phyloP scores from a whole-genome alignment of 2,888 invertebrate species.

The Campopleginae sp. region DNA sequence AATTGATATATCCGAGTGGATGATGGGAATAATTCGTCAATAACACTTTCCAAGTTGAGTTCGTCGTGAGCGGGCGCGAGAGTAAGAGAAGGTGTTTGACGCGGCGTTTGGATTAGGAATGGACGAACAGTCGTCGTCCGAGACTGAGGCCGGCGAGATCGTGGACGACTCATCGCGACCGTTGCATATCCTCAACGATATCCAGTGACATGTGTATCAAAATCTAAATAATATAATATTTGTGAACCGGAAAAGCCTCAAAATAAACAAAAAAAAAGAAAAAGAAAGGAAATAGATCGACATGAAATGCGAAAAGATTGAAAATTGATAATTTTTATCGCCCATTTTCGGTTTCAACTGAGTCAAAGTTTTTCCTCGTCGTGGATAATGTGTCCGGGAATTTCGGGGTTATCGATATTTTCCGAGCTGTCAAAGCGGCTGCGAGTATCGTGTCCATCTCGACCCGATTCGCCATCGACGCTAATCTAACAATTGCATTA shows the following conservation, averaged over 20 bases:
- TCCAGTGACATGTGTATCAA: not conserved
- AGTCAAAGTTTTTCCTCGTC: not conserved
- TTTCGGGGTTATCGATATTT: not conserved
- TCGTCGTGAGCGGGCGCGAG: slow-evolving; percentile 31
- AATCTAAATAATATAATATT: not conserved
- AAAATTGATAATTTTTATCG: too few relatives aligned
- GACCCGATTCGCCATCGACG: not conserved
- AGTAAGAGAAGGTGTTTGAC: slow-evolving; percentile 59
- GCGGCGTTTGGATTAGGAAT: slow-evolving; percentile 22
- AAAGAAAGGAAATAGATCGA: not conserved
- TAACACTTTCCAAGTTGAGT: slow-evolving; percentile 54
- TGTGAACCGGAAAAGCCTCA: not conserved
- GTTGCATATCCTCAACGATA: slow-evolving; percentile 12
- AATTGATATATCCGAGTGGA: slow-evolving; percentile 2
- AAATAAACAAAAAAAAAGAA: not conserved
- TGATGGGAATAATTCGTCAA: slow-evolving; percentile 4
- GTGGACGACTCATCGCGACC: slow-evolving; percentile 32
- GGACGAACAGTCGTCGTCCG: slow-evolving; percentile 49
- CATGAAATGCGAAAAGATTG: not conserved
- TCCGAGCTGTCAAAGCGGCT: slow-evolving; percentile 15
- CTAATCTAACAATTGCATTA: not conserved
- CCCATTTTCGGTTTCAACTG: not conserved
- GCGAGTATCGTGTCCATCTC: not conserved
- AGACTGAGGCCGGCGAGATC: slow-evolving; percentile 54
- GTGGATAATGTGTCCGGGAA: slow-evolving; percentile 15